Conservation (phyloP, 1,140 invertebrate species). For the Drosophila funebris region DNA sequence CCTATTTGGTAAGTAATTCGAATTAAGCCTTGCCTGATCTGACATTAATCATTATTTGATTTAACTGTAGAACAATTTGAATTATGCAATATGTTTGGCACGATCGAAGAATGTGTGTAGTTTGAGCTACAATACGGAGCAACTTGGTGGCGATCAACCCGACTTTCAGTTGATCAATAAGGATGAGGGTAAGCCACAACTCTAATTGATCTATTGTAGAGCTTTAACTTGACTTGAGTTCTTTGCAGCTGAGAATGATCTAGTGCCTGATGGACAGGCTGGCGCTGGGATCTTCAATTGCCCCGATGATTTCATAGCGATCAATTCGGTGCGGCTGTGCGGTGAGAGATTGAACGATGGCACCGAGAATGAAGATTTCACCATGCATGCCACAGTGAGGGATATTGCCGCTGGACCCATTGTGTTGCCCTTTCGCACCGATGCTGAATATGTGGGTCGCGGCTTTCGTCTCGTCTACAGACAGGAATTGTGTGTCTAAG, state of each 20-base stretch:
- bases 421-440: slow-evolving; percentile 85
- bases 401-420: slow-evolving; percentile 86
- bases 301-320: slow-evolving; percentile 88
- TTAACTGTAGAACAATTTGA: slow-evolving; percentile 88
- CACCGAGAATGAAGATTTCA: slow-evolving; percentile 85
- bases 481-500: slow-evolving; percentile 85
- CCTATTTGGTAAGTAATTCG: slow-evolving; percentile 85
- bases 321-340: slow-evolving; percentile 88
- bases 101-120: slow-evolving; percentile 87
- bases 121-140: slow-evolving; percentile 87
- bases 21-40: background rate
- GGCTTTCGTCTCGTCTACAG: slow-evolving; percentile 86
- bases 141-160: slow-evolving; percentile 84
- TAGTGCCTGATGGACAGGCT: slow-evolving; percentile 87
- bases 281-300: slow-evolving; percentile 90
- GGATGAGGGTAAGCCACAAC: slow-evolving; percentile 81
- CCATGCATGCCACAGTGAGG: slow-evolving; percentile 87
- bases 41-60: background rate
- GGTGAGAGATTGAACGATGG: slow-evolving; percentile 90
- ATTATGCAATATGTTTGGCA: slow-evolving; percentile 91
- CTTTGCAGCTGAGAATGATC: slow-evolving; percentile 66
- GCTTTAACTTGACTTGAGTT: background rate
- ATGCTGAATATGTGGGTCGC: slow-evolving; percentile 84
- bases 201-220: background rate
- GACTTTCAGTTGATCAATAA: slow-evolving; percentile 88